Evolutionary conservation across 1,140 invertebrate genomes (phyloP).

Genomic region (Lordiphosa collinella): DNA sequence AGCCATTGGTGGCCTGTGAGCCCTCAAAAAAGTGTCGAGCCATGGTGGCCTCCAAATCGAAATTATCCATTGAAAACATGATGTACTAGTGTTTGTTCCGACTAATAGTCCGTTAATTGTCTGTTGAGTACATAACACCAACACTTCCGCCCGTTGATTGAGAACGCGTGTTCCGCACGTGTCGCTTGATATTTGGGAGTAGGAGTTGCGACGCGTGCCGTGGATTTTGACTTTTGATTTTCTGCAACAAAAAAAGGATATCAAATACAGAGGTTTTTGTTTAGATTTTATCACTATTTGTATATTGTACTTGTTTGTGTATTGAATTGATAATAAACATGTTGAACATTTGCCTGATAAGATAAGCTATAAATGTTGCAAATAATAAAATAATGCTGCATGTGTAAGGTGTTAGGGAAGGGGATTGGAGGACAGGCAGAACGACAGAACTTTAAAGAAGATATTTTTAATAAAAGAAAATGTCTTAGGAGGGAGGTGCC

Average conservation of each 20-base stretch:
- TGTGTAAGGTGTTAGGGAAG: neutral
- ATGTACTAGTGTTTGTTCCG: slow-evolving; percentile 13
- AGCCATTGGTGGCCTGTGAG: slow-evolving; percentile 78
- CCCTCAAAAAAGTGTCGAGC: slow-evolving; percentile 80
- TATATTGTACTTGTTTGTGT: slow-evolving; percentile 16
- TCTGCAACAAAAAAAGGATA: slow-evolving; percentile 23
- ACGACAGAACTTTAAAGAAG: too few relatives aligned
- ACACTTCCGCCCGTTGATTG: slow-evolving; percentile 37
- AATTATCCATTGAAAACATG: slow-evolving; percentile 79
- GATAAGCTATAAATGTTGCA: slow-evolving; percentile 29
- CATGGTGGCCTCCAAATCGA: slow-evolving; percentile 80
- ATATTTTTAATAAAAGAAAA: too few relatives aligned
- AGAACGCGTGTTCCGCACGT: slow-evolving; percentile 59
- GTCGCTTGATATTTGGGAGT: slow-evolving; percentile 16
- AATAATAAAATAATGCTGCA: too few relatives aligned
- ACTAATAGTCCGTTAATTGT: slow-evolving; percentile 30
- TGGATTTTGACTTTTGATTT: slow-evolving; percentile 42
- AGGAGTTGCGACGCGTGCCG: slow-evolving; percentile 33
- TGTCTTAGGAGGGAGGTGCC: too few relatives aligned
- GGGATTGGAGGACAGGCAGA: neutral
- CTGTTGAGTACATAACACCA: slow-evolving; percentile 39
- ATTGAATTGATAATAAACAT: slow-evolving; percentile 52
- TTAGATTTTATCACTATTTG: slow-evolving; percentile 11
- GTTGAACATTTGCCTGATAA: slow-evolving; percentile 48
- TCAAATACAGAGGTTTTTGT: slow-evolving; percentile 15